Conservation (phyloP, 2,888 invertebrate genomes). For the Syrista parreyssii region DNA sequence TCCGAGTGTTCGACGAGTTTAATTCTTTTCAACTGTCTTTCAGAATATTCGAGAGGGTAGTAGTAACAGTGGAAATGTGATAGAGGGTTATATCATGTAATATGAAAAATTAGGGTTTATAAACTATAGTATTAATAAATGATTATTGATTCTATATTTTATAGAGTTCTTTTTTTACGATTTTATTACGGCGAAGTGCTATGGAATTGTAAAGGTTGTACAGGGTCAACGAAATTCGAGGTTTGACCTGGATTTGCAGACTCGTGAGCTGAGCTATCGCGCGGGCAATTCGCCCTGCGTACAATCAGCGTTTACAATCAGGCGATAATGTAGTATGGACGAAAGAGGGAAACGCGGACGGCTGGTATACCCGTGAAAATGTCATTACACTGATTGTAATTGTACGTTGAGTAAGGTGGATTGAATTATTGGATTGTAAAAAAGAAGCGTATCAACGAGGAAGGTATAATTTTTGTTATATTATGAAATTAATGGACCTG, state of each 20-base stretch:
- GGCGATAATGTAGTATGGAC: constrained; percentile 31
- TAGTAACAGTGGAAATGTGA: background rate
- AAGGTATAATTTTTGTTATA: constrained; percentile 8
- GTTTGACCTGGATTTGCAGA: background rate
- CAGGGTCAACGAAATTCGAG: background rate
- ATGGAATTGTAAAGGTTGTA: background rate
- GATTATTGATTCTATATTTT: background rate
- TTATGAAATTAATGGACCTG: constrained; percentile 3
- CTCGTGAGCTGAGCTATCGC: constrained; percentile 8
- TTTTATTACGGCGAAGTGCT: background rate
- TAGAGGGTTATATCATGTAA: background rate
- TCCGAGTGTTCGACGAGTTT: background rate
- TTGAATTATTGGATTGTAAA: constrained; percentile 31
- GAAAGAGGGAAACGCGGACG: constrained; percentile 27
- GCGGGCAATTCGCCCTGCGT: constrained; percentile 19
- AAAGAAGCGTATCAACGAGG: background rate
- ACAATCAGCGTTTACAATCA: constrained; percentile 34
- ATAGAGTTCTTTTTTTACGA: background rate
- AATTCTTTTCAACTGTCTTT: background rate
- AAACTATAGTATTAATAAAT: too few species aligned
- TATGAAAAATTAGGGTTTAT: background rate
- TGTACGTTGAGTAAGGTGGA: constrained; percentile 35
- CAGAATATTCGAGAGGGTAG: background rate
- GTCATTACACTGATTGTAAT: constrained; percentile 60
- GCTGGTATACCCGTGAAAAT: constrained; percentile 37